Base-by-base conservation (phyloP, 53 echinoderm and acorn worm species). In the Temnopleurus reevesii region DNA sequence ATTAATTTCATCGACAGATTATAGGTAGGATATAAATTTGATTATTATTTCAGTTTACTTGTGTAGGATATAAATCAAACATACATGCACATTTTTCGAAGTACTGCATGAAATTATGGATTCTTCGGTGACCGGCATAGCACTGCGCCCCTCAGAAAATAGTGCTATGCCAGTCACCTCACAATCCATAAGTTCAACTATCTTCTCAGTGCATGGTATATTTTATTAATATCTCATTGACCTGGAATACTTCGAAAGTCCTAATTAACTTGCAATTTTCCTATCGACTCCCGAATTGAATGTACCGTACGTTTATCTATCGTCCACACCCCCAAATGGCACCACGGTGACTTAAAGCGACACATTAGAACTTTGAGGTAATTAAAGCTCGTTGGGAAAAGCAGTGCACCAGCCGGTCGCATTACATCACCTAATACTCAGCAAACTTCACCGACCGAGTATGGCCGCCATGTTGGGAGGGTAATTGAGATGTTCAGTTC, bases 371-470 rank as follows among this genome's bases (percentile, higher is more conserved):
- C 71, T 71, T 71, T 71, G 41, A 71, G 41, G 71, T 71, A 71
- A 71, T 71, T 71, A 71, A 71, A 71, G 71, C 71, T 71, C 18
- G 71, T 36, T 21, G 36, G 36, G 71, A 71, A 38, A 38, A 71
- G 71, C 71, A 71, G 71, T 15, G 36, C 71, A 71, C 41, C 71
- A 71, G 71, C n/a, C 41, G 71, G 71, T 71, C 71, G 6, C 41
- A 71, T 71, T 49, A 47, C 79, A 49, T 49, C 79, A 79, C 79
- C 79, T 41, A 79, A 79, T 49, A 46, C 79, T 49, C 18, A 41
- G 79, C 41, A 79, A 79, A 79, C 79, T 79, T 46, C 79, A 29
- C 46, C 29, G 46, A 47, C 46, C 49, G 79, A 49, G 79, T 30
- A 79, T 46, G 19, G 15, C 9, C 46, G 29, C 79, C 79, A 47